Evolutionary conservation across 2,797 vertebrate species (phyloP), one percentile per base, ranked within the genome.

Genomic region (Takifugu ocellatus): DNA sequence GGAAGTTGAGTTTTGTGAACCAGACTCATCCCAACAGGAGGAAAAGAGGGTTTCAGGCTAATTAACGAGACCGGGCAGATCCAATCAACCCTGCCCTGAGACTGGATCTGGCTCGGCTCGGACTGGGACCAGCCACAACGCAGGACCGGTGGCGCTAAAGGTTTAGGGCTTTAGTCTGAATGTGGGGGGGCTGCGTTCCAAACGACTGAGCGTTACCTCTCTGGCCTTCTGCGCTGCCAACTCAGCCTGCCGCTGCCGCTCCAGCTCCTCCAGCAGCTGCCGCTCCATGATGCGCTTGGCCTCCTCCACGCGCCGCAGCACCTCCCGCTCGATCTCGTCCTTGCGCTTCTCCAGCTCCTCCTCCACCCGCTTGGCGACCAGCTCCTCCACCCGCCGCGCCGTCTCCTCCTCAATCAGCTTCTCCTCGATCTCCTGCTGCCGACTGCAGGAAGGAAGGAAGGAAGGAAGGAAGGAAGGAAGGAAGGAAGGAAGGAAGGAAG

Each of bases 191-290:
- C 91, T 96, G 94, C 91, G 89, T 95, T 95, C 94, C 95, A 93
- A 98, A 98, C 96, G 96, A 98, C 94, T 94, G 92, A 97, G 95
- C 94, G 95, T 98, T 98, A 99, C 97, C 97, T 99, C 97, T 94
- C 97, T 94, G 86, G 96, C 94, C 91, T 96, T 98, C 88, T 98
- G 97, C 59, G 97, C 94, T 49, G 94, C 91, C 89, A 99, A 90
- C 90, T 99, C 97, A 49, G 96, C 95, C 90, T 99, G 97, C 88
- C 96, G 93, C 89, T 99, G 97, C 85, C 93, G 91, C 94, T 98
- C 96, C 90, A 99, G 93, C 92, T 99, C 97, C 92, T 99, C 96
- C 88, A 99, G 94, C 92, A 99, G 94, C 93, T 99, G 97, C 66
- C 95, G 93, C 92, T 33, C 33, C 33, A 33, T 33, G 33, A 33